Base-by-base conservation (phyloP, 2,888 invertebrate genomes). In the Acronicta aceris region DNA sequence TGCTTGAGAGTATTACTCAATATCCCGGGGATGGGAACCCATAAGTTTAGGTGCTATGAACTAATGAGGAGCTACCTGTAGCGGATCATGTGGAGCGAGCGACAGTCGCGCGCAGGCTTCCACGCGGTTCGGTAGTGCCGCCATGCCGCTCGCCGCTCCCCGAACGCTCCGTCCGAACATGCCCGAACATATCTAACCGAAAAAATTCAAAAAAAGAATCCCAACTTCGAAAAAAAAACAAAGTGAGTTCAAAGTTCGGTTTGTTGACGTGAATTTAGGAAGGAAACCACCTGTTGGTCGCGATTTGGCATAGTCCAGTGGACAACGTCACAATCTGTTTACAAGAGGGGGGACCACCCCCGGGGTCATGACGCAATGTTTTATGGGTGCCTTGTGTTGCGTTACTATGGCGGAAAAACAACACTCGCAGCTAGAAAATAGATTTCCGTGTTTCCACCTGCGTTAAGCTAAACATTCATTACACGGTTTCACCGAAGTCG, bases 81-180 rank as follows among this genome's bases (percentile, higher is more conserved):
- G 93, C 88, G 84, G 84, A 85, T 85, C 90, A 90, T 89, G 89
- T 89, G 88, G 81, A 81, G 75, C 67, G 76, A 74, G 70, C 85
- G 87, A 80, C 92, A 94, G 94, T 94, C 88, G 91, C 92, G 94
- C 94, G 94, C 93, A 94, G 93, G 89, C 94, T 86, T 89, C 85
- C 90, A 90, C 87, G 92, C 93, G 88, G 83, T 81, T 72, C 91
- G 91, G 94, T 91, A 87, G 92, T 86, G 90, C 85, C 76, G 82
- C 83, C 76, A 89, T 87, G 89, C 71, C 80, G 85, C 76, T 85
- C 74, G 81, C 78, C 83, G 82, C 75, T 74, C 60, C 72, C 77
- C 85, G 84, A 85, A 83, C 88, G 83, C 84, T 82, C 82, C 85
- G 82, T 82, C 82, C 85, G 84, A 82, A 76, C 78, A 84, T 81